Evolutionary conservation across 2,113 vertebrate species (phyloP).

Genomic region (Cyphomyrus plagiostoma): DNA sequence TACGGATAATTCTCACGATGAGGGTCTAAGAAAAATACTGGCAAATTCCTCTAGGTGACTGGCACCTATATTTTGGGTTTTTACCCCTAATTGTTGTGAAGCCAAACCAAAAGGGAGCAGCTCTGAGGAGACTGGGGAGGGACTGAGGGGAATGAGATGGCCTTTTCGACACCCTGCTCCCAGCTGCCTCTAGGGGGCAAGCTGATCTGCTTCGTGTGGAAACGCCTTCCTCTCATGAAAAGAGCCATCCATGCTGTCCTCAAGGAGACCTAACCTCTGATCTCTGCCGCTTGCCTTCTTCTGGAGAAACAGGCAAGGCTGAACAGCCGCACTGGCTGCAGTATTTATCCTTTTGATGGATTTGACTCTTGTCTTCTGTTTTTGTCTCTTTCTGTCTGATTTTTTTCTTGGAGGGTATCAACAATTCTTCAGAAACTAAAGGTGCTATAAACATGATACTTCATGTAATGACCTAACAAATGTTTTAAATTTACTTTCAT

Average conservation of each 20-base stretch:
- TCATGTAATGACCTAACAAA: background rate
- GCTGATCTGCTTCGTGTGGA: background rate
- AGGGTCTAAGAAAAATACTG: too few relatives aligned
- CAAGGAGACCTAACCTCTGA: background rate
- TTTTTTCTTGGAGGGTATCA: background rate
- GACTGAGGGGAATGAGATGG: background rate
- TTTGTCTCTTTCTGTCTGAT: background rate
- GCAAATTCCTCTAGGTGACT: too few relatives aligned
- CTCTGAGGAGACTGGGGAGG: background rate
- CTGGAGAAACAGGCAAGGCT: background rate
- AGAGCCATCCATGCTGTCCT: constrained; percentile 6
- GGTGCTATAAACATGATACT: background rate
- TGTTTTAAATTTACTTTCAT: background rate
- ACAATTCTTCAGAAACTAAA: background rate
- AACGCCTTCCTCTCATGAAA: constrained; percentile 12
- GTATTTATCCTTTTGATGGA: background rate
- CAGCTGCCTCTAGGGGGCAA: background rate
- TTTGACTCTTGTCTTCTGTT: background rate
- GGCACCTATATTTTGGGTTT: background rate
- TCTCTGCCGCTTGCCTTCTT: background rate
- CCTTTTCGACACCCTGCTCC: background rate
- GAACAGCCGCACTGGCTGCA: background rate
- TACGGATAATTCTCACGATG: too few relatives aligned
- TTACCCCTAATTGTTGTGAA: background rate
- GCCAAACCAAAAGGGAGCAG: background rate